phyloP scores from a whole-genome alignment of 2,797 vertebrate species.

The Xiphorhynchus erythropygius region DNA sequence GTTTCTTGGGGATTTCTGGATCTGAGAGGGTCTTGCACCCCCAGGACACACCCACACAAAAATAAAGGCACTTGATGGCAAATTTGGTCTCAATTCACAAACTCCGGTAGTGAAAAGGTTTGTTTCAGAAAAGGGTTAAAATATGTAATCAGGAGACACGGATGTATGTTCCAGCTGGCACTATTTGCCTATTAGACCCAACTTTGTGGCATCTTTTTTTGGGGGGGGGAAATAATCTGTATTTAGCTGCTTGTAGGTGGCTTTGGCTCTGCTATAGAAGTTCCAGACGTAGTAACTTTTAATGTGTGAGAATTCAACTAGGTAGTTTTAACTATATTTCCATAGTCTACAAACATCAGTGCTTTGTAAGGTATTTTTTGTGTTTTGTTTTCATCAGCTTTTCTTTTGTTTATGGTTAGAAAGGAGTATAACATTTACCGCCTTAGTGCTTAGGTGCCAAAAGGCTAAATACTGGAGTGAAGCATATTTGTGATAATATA shows the following conservation, averaged over 20 bases:
- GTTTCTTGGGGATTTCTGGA: background rate
- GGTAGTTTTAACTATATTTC: background rate
- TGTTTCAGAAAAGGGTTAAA: background rate
- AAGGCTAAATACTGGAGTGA: background rate
- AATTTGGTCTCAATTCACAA: background rate
- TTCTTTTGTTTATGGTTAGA: background rate
- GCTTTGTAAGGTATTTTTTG: background rate
- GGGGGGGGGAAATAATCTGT: background rate
- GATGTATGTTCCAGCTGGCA: background rate
- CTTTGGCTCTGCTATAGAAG: background rate
- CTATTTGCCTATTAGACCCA: background rate
- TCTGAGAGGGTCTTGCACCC: background rate
- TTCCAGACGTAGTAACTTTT: background rate
- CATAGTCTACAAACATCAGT: background rate
- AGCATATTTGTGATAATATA: background rate
- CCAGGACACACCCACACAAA: accelerated
- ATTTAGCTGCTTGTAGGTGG: background rate
- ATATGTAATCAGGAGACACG: background rate
- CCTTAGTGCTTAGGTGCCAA: background rate
- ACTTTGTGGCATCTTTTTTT: background rate
- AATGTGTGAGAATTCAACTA: background rate
- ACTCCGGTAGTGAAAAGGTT: background rate
- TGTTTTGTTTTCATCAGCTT: background rate
- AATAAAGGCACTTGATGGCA: background rate
- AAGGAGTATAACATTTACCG: background rate